Percentiles rank a stretch among this genome's conserved stretches.
These are phyloP conservation scores for Acheta domesticus DNA, from an alignment of 2,888 invertebrate species.

Conservation along the genomic window DNA sequence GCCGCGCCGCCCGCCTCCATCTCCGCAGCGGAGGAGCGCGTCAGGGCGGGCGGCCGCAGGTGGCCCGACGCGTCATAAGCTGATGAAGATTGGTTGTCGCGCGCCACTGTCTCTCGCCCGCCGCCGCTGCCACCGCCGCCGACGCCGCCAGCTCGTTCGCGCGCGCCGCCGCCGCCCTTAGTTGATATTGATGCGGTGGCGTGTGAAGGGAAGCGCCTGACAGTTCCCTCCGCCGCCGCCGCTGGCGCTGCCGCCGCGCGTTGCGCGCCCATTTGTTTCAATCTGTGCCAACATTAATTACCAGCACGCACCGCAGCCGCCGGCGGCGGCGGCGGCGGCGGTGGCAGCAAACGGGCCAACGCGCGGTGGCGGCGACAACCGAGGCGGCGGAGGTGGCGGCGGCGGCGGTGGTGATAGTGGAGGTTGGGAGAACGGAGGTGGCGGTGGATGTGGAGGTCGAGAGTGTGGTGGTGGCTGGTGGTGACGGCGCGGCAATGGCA, in stretches of 20 bases:
- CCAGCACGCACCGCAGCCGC: constrained; percentile 5
- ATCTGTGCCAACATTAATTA: constrained; percentile 35
- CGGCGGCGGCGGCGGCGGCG: neutral
- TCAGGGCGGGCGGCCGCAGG: neutral
- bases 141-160: neutral
- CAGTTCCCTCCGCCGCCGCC: constrained; percentile 3
- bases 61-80: neutral
- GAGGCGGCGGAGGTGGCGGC: no score
- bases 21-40: no score
- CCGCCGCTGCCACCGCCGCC: neutral
- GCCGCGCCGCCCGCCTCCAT: no score
- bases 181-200: constrained; percentile 18
- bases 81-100: constrained; percentile 6
- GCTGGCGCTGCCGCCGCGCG: neutral
- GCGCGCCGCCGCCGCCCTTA: neutral
- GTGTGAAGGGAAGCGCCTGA: constrained; percentile 11
- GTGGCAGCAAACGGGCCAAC: neutral
- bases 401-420: no score
- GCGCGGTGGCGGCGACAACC: no score
- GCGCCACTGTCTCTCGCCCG: neutral
- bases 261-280: constrained; percentile 34
- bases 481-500: no score
- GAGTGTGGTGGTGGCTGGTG: no score
- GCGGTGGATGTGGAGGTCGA: no score
- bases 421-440: no score